Percentiles rank a stretch among this genome's conserved stretches.
Evolutionary conservation across 2,797 vertebrate species (phyloP).

Genomic region (Delichon dasypus): DNA sequence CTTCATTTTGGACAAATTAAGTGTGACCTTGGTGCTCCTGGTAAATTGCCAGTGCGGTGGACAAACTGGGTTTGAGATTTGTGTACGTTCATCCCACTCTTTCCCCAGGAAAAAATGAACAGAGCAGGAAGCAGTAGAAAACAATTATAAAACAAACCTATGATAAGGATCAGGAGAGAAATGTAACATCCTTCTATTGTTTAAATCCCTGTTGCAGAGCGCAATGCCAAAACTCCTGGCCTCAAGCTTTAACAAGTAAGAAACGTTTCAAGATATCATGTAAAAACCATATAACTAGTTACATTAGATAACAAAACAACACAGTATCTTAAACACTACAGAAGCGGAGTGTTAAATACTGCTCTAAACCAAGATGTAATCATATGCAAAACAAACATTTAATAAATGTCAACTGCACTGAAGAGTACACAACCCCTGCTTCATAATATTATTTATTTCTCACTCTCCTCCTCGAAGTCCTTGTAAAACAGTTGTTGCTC

Average conservation of each 20-base stretch:
- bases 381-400: background rate
- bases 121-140: slow-evolving; percentile 41
- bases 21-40: slow-evolving; percentile 1
- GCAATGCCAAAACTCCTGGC: background rate
- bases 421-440: background rate
- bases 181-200: slow-evolving; percentile 47
- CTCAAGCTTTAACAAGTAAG: slow-evolving; percentile 1
- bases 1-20: slow-evolving; percentile 49
- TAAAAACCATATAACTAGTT: background rate
- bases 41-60: background rate
- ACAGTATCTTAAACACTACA: background rate
- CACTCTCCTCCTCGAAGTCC: background rate
- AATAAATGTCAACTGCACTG: background rate
- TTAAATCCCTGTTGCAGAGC: background rate
- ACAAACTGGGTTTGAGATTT: background rate
- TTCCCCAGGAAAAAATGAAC: background rate
- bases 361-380: background rate
- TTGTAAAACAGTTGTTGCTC: slow-evolving; percentile 56
- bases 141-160: slow-evolving; percentile 14
- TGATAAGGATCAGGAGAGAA: slow-evolving; percentile 40
- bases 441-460: background rate
- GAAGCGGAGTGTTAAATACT: background rate
- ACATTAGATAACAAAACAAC: background rate
- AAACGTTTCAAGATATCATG: background rate
- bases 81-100: background rate